Evolutionary conservation across 2,113 vertebrate genomes (phyloP).

Genomic region (Stomatorhinus ivindoensis): DNA sequence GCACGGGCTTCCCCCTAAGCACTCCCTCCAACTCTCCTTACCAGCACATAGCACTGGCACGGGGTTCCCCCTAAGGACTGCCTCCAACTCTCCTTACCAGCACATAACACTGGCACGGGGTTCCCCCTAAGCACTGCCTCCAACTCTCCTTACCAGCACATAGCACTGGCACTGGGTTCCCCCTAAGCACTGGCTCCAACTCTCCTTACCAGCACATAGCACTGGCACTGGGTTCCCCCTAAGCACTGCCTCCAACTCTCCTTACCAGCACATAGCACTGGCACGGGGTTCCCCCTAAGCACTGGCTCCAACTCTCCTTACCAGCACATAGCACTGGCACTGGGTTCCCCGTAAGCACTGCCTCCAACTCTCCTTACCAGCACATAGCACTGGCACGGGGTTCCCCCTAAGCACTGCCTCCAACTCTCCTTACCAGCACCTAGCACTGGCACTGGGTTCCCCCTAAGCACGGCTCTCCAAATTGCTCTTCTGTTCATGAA

Average conservation of each 20-base stretch:
- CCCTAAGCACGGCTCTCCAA: neutral
- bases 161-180: neutral
- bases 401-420: neutral
- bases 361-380: neutral
- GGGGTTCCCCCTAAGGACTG: too few relatives aligned
- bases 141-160: neutral
- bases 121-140: neutral
- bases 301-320: neutral
- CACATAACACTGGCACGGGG: neutral
- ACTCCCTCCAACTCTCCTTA: too few relatives aligned
- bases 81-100: neutral
- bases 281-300: neutral
- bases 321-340: neutral
- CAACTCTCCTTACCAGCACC: neutral
- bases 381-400: neutral
- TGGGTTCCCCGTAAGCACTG: neutral
- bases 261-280: neutral
- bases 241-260: neutral
- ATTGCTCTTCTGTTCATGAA: neutral
- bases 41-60: too few relatives aligned
- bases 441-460: neutral
- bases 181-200: neutral
- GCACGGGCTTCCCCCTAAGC: neutral
- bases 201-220: neutral
- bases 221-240: neutral